Evolutionary conservation across 2,113 vertebrate genomes (phyloP).

Genomic region (Ia io): DNA sequence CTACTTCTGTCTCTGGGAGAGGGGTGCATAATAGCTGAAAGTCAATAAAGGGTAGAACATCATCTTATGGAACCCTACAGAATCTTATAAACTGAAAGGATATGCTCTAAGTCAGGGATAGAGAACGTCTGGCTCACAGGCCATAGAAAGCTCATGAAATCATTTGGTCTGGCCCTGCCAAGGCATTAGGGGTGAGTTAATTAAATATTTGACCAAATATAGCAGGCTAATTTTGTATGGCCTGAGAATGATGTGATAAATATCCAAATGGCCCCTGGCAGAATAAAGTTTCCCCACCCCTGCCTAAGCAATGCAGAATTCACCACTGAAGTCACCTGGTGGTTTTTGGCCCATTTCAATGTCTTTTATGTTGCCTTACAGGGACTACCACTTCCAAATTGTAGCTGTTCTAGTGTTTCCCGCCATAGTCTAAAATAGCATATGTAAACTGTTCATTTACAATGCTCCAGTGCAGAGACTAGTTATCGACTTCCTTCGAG

Average conservation of each 20-base stretch:
- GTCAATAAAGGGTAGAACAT: neutral
- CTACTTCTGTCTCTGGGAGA: neutral
- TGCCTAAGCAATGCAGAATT: neutral
- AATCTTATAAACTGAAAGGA: neutral
- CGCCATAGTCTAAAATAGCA: neutral
- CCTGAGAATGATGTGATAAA: no score
- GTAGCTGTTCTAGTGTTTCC: neutral
- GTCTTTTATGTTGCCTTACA: neutral
- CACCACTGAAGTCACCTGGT: neutral
- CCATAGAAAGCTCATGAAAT: no score
- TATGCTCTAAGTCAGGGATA: no score
- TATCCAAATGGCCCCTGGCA: no score
- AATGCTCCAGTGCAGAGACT: neutral
- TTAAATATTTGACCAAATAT: no score
- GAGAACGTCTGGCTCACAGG: no score
- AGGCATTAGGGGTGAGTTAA: no score
- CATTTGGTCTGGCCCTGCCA: no score
- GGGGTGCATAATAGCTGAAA: neutral
- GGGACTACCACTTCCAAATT: neutral
- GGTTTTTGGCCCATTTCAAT: neutral
- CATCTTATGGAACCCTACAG: neutral
- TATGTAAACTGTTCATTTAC: neutral
- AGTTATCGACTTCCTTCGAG: neutral
- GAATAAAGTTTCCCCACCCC: no score
- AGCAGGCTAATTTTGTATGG: no score